Evolutionary conservation across 2,113 vertebrate genomes (phyloP).

Genomic region (Mormyrus iriodes): DNA sequence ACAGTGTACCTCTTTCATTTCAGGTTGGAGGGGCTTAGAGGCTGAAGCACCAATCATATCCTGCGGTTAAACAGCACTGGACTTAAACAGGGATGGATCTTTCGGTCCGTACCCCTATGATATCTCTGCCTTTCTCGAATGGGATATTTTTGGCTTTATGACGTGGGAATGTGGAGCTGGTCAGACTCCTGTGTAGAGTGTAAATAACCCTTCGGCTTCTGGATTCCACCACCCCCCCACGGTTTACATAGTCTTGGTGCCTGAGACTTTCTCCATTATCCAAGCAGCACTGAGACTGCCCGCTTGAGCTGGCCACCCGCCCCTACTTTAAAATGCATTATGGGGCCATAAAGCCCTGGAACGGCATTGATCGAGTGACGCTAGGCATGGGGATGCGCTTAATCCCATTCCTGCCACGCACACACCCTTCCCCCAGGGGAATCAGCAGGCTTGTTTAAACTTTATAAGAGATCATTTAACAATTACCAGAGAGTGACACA

Average conservation of each 20-base stretch:
- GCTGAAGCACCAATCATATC: not conserved
- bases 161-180: not conserved
- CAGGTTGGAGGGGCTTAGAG: not conserved
- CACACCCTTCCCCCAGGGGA: constrained; percentile 30
- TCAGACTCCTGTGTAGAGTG: not conserved
- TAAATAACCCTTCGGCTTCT: not conserved
- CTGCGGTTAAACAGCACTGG: not conserved
- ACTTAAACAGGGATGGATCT: not conserved
- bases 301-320: not conserved
- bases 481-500: constrained; percentile 30
- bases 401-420: constrained; percentile 35
- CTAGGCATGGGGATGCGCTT: constrained; percentile 36
- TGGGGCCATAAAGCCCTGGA: constrained; percentile 34
- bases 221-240: not conserved
- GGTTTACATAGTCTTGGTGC: not conserved
- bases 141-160: not conserved
- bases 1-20: not conserved
- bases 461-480: constrained; percentile 48
- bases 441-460: constrained; percentile 39
- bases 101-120: not conserved
- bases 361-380: constrained; percentile 45
- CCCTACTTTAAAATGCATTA: constrained; percentile 18
- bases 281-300: not conserved
- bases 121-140: not conserved
- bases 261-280: constrained; percentile 18